Evolutionary conservation across 2,888 invertebrate genomes (phyloP), one percentile per base, ranked within the genome.

Genomic region (Bruchidius siliquastri): DNA sequence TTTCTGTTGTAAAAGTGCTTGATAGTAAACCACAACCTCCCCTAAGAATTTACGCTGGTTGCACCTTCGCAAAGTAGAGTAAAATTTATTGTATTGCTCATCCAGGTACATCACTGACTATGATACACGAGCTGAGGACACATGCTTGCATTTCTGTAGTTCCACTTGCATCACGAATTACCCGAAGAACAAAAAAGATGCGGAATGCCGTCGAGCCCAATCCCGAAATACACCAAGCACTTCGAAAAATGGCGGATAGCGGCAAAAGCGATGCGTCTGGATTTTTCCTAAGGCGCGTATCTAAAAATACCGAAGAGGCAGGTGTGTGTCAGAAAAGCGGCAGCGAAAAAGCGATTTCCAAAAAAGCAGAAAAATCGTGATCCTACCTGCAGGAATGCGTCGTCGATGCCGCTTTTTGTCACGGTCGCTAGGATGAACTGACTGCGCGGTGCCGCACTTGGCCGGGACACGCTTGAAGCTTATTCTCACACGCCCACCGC

Each of bases 371-470:
- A 49, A 49, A 49, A 49, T 49, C 49, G 49, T 49, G 49, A 1
- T 3, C 49, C 49, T 49, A 49, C 49, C 49, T 49, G 49, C 49
- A 49, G 49, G 49, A 49, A 49, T 49, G 49, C 49, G 8, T 8
- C 18, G 70, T 83, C 82, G 83, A 81, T 79, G 81, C 81, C 82
- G 81, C 81, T 82, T 82, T 81, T 83, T 81, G 79, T 80, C 81
- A 79, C 81, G 81, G 82, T 83, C 82, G 82, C 82, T 80, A 80
- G 79, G 78, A 80, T 80, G 82, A 77, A 83, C 83, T 81, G 79
- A 76, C 77, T 49, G 18, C 49, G 18, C 26, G 6, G 3, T 49
- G 49, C 49, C 49, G 49, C 49, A 13, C 13, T 49, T 3, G 49
- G 49, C 49, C 49, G 18, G 49, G 49, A 49, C 49, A 49, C 49